Conservation (phyloP, 2,888 invertebrate species). For the Octonoba sinensis region DNA sequence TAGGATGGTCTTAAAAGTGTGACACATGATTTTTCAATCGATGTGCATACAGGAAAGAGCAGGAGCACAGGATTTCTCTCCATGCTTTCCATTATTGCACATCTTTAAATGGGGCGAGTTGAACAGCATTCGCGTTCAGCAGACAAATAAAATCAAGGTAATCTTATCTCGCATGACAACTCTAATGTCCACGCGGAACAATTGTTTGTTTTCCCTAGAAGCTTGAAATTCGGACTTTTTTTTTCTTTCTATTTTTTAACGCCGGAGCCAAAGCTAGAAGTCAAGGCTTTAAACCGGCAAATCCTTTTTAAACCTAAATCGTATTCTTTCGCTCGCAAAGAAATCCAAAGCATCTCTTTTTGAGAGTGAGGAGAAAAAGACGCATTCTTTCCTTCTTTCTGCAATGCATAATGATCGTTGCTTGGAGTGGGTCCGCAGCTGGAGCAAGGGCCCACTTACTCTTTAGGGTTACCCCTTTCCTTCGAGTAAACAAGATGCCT, state of each 20-base stretch:
- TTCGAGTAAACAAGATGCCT: slow-evolving; percentile 39
- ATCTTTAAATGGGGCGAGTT: slow-evolving; percentile 38
- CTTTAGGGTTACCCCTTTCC: slow-evolving; percentile 53
- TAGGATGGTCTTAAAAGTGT: slow-evolving; percentile 13
- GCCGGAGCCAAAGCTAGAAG: slow-evolving; percentile 50
- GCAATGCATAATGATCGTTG: slow-evolving; percentile 55
- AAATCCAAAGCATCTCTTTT: slow-evolving; percentile 45
- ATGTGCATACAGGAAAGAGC: slow-evolving; percentile 31
- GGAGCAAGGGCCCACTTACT: slow-evolving; percentile 45
- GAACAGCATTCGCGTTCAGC: slow-evolving; percentile 19
- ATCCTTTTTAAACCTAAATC: slow-evolving; percentile 64
- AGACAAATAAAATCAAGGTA: slow-evolving; percentile 63
- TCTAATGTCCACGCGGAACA: slow-evolving; percentile 51
- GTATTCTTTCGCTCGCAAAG: slow-evolving; percentile 57
- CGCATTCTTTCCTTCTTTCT: slow-evolving; percentile 32
- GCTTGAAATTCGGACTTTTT: slow-evolving; percentile 19
- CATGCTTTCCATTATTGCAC: slow-evolving; percentile 43
- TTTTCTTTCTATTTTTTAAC: slow-evolving; percentile 26
- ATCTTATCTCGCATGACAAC: slow-evolving; percentile 60
- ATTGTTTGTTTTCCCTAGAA: slow-evolving; percentile 48
- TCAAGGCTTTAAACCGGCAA: slow-evolving; percentile 62
- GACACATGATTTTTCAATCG: slow-evolving; percentile 18
- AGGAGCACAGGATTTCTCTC: slow-evolving; percentile 15
- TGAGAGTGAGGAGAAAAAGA: slow-evolving; percentile 21
- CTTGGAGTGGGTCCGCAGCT: slow-evolving; percentile 33